These are phyloP conservation scores for Cyanocitta stelleri DNA, from an alignment of 2,113 vertebrate genomes.

Conservation along the genomic window DNA sequence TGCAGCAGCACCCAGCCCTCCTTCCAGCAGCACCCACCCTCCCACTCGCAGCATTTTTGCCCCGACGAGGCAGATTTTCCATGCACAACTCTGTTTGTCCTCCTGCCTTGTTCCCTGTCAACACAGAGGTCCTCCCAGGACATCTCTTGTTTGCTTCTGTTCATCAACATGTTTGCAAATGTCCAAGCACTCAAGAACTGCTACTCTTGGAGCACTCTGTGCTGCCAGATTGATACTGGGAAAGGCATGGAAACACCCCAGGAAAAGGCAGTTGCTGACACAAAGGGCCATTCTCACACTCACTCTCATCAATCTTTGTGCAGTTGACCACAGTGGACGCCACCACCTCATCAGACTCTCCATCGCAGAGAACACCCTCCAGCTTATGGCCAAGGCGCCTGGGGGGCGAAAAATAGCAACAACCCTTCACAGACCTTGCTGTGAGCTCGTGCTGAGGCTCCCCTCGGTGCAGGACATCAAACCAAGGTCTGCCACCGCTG, in stretches of 20 bases:
- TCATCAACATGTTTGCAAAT: conserved; percentile 11
- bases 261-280: neutral
- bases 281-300: neutral
- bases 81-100: neutral
- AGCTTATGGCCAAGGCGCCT: conserved; percentile 86
- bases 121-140: neutral
- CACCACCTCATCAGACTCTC: conserved; percentile 82
- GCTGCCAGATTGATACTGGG: neutral
- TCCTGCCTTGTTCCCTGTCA: neutral
- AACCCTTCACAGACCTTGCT: accelerated
- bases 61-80: neutral
- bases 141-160: conserved; percentile 21
- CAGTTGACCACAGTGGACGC: conserved; percentile 88
- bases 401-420: neutral
- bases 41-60: neutral
- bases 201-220: neutral
- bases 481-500: accelerated
- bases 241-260: neutral
- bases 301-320: conserved; percentile 83
- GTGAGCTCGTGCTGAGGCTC: neutral
- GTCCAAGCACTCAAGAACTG: neutral
- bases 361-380: conserved; percentile 87
- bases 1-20: neutral
- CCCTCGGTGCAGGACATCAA: accelerated
- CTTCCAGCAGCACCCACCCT: neutral